Base-by-base conservation (phyloP, 2,888 invertebrate species). In the Eilema griseolum region DNA sequence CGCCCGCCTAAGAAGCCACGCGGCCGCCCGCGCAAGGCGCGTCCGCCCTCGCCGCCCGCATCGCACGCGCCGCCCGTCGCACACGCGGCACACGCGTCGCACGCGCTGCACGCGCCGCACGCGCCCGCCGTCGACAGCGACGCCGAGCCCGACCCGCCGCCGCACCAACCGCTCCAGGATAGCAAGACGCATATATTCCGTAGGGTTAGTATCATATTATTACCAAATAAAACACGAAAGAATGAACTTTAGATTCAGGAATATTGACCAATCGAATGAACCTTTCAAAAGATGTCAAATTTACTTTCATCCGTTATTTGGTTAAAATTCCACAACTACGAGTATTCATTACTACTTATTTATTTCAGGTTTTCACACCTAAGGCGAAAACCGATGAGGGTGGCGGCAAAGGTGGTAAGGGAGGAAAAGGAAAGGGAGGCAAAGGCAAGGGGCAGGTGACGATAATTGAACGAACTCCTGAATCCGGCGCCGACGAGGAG, bases 371-470 rank as follows among this genome's bases (percentile, higher is more conserved):
- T 33, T 95, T 95, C 80, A 94, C 94, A 7, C 93, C 96, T n/a
- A 96, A 95, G 82, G 69, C 72, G 8, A 96, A 96, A 64, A 96
- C 96, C 73, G 97, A 97, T 12, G 97, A 97, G 82, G 96, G 97
- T 63, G 97, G 97, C 26, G 97, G 97, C 0, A 97, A 97, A 82
- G 97, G 97, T 14, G 97, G 96, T 60, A 97, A 97, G 76, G 97
- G 97, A 46, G 97, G 97, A 67, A 97, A 97, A 75, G 97, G 97
- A 31, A 97, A 97, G 79, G 97, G 97, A 3, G 97, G 97, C 3
- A 97, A 96, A 80, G 96, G 96, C 69, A 97, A 97, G 87, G 97
- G 96, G 3, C 97, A 97, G 79, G 97, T 97, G 67, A 96, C 97
- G 67, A 96, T 97, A 69, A 96, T 97, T 73, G 97, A 97, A 80